A percentile compares a stretch with the other conserved stretches of the same genome.
Conservation (phyloP, 2,113 vertebrate genomes). For the Indicator indicator region DNA sequence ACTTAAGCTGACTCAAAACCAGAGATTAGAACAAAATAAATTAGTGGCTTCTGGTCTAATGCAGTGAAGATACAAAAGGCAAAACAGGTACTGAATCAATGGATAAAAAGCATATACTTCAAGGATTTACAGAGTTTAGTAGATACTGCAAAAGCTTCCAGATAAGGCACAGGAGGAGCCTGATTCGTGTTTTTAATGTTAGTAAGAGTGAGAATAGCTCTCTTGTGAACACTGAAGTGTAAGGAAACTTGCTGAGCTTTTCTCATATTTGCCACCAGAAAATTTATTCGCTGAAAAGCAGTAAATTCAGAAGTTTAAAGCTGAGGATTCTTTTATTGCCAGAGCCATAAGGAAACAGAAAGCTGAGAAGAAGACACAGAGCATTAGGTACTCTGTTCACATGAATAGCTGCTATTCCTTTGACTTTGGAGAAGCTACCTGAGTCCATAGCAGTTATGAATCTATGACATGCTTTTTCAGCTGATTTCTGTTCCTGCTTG, state of each 20-base stretch:
- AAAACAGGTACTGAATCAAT: background rate
- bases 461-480: background rate
- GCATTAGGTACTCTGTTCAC: background rate
- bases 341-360: background rate
- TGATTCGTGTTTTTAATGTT: background rate
- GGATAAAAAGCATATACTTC: background rate
- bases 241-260: background rate
- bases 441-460: background rate
- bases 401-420: background rate
- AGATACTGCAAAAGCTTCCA: background rate
- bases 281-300: background rate
- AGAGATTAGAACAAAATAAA: background rate
- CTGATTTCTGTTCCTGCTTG: background rate
- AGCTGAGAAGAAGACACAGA: background rate
- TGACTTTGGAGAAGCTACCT: background rate
- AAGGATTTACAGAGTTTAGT: background rate
- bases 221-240: background rate
- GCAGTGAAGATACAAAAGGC: background rate
- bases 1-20: background rate
- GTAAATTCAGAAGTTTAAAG: background rate
- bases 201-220: background rate
- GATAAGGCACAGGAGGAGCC: background rate
- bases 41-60: background rate
- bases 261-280: background rate
- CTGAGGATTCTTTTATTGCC: accelerated